Conservation (phyloP, 2,888 invertebrate genomes). For the Phania funesta region DNA sequence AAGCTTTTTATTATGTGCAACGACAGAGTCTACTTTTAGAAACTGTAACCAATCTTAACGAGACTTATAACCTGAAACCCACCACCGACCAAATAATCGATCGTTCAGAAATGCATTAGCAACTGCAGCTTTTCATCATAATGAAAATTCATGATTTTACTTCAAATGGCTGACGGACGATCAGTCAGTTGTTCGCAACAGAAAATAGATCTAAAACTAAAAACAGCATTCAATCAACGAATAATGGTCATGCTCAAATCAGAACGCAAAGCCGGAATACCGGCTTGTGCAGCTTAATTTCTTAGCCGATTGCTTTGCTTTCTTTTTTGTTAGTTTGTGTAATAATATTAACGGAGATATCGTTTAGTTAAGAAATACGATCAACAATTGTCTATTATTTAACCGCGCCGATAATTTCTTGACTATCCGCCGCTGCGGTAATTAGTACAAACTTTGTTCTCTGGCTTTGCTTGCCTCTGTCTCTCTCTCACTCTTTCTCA, state of each 20-base stretch:
- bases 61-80: slow-evolving; percentile 45
- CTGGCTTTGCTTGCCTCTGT: neutral
- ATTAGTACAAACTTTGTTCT: slow-evolving; percentile 2
- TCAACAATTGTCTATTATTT: too few species aligned
- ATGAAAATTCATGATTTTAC: slow-evolving; percentile 31
- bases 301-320: too few species aligned
- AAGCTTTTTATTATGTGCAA: slow-evolving; percentile 10
- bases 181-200: neutral
- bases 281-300: too few species aligned
- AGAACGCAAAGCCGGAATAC: neutral
- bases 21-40: slow-evolving; percentile 39
- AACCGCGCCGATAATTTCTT: too few species aligned
- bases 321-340: too few species aligned
- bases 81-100: slow-evolving; percentile 1
- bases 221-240: slow-evolving; percentile 14
- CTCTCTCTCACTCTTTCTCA: neutral
- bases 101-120: slow-evolving; percentile 6
- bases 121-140: slow-evolving; percentile 20
- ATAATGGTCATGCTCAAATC: neutral
- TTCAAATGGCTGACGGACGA: neutral
- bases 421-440: neutral
- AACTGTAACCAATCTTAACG: slow-evolving; percentile 53
- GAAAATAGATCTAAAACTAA: neutral
- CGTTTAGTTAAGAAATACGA: too few species aligned
- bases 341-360: too few species aligned